Evolutionary conservation across 1,140 invertebrate genomes (phyloP), one percentile per base, ranked within the genome.

Genomic region (Diorhabda carinulata): DNA sequence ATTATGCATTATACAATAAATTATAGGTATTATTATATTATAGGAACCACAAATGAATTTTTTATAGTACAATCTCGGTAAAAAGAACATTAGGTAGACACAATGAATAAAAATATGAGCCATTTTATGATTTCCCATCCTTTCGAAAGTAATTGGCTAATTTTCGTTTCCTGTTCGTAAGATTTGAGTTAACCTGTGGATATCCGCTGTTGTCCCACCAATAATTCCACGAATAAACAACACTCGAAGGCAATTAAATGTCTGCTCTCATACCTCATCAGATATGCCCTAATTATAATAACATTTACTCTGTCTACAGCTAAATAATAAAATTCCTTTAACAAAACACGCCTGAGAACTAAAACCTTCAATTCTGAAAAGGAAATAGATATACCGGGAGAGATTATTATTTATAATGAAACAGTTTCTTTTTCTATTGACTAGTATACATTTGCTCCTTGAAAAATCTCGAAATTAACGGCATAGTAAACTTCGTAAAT

Each of bases 181-280:
- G 65, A 59, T 45, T 67, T 47, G 25, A 25, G 57, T 40, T 67
- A 43, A 40, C 43, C 44, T 10, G 42, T 43, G 58, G 44, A 60
- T 67, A 60, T 67, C 65, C 65, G 64, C 43, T 45, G 65, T 40
- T 59, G 65, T 62, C 60, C 60, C 45, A 62, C 43, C 58, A 56
- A 62, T 68, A 56, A 62, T 62, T 57, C 44, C 58, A 7, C 57
- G 43, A 52, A 44, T 42, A 42, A 3, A 47, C 45, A 69, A 47
- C 62, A 65, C 47, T 65, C 64, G n/a, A 61, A 43, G 64, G 65
- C 69, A 75, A 75, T 73, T 72, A 75, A 71, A 75, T 43, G 73
- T 73, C 73, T 72, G 73, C 72, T 75, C 73, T 75, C 73, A 75
- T 75, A 75, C 73, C 64, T 73, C 72, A 75, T 75, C 72, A 75